Conservation (phyloP, 1,140 invertebrate genomes). For the Drosophila parvula region DNA sequence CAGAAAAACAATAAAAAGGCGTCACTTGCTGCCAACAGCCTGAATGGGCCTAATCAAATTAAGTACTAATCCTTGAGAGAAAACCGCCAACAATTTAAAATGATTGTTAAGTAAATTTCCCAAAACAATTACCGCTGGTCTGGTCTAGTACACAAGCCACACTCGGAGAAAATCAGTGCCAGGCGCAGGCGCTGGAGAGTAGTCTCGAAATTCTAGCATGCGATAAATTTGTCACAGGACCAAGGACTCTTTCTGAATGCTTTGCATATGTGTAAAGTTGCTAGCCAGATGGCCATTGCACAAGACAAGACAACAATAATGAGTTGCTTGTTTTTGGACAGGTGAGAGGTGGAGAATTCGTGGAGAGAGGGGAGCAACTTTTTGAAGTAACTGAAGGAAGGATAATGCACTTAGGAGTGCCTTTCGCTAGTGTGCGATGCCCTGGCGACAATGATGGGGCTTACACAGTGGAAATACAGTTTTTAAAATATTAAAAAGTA, state of each 20-base stretch:
- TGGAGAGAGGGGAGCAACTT: slow-evolving; percentile 14
- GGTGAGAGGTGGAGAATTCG: not conserved
- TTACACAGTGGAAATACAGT: slow-evolving; percentile 21
- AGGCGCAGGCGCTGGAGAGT: slow-evolving; percentile 20
- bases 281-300: slow-evolving; percentile 55
- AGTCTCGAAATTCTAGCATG: slow-evolving; percentile 50
- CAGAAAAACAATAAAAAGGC: slow-evolving; percentile 70
- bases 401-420: slow-evolving; percentile 70
- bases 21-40: slow-evolving; percentile 21
- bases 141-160: slow-evolving; percentile 6
- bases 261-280: slow-evolving; percentile 61
- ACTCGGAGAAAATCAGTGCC: slow-evolving; percentile 44
- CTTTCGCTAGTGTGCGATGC: slow-evolving; percentile 15
- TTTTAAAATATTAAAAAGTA: not conserved
- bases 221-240: slow-evolving; percentile 57
- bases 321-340: slow-evolving; percentile 37
- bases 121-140: slow-evolving; percentile 73
- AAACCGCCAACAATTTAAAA: slow-evolving; percentile 81
- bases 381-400: slow-evolving; percentile 44
- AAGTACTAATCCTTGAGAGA: slow-evolving; percentile 79
- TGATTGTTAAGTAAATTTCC: slow-evolving; percentile 82
- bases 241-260: slow-evolving; percentile 23
- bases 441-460: slow-evolving; percentile 54
- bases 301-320: slow-evolving; percentile 66
- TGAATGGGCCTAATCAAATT: slow-evolving; percentile 77